phyloP scores from a whole-genome alignment of 2,113 vertebrate genomes.

The Sylvietta virens region DNA sequence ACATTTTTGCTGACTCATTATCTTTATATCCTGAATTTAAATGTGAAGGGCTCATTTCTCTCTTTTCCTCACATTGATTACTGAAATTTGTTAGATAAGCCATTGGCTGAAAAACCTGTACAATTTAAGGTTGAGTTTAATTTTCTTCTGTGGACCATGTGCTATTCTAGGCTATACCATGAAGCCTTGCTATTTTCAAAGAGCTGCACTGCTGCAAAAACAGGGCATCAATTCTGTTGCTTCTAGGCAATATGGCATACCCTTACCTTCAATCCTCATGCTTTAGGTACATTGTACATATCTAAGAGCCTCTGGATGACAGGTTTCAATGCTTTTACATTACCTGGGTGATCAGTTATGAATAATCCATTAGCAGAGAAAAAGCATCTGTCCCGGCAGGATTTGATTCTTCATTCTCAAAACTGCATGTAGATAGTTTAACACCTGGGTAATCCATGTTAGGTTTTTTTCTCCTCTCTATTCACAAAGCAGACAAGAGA shows the following conservation, averaged over 20 bases:
- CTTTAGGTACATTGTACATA: neutral
- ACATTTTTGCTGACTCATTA: neutral
- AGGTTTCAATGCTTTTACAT: neutral
- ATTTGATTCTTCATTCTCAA: neutral
- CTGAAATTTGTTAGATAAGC: neutral
- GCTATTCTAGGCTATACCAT: neutral
- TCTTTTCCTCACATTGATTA: neutral
- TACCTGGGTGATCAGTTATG: neutral
- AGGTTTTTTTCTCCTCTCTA: neutral
- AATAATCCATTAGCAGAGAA: neutral
- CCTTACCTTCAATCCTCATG: neutral
- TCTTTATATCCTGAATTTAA: neutral
- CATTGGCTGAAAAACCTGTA: neutral
- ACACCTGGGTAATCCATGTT: neutral
- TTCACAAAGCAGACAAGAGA: neutral
- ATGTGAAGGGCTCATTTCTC: neutral
- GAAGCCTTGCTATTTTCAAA: neutral
- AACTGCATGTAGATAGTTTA: neutral
- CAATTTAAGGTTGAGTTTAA: neutral
- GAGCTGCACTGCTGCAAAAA: neutral
- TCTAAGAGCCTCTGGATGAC: neutral
- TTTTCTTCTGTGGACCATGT: neutral
- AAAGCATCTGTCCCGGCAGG: neutral
- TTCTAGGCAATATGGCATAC: neutral
- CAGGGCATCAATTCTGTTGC: neutral